Conservation (phyloP, 2,888 invertebrate species). For the Aplocera efformata region DNA sequence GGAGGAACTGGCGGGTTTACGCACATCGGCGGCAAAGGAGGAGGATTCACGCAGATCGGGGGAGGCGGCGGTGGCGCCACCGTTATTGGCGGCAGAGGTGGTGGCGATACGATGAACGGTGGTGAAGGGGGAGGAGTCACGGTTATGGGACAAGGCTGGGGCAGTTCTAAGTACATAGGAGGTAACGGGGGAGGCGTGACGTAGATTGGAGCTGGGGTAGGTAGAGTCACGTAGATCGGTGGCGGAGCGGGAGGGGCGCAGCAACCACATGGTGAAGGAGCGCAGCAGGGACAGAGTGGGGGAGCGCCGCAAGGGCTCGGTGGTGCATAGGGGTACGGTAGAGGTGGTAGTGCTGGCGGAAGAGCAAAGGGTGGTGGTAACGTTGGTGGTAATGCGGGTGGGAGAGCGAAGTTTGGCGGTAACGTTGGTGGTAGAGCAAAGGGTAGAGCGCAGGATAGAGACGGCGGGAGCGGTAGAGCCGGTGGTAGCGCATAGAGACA, state of each 20-base stretch:
- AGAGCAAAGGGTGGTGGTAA: background rate
- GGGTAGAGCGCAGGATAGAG: too few relatives aligned
- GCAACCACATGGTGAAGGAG: slow-evolving; percentile 5
- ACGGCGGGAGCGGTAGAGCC: slow-evolving; percentile 7
- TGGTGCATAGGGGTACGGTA: slow-evolving; percentile 4
- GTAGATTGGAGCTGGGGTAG: slow-evolving; percentile 50
- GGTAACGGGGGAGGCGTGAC: slow-evolving; percentile 49
- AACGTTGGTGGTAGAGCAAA: slow-evolving; percentile 4
- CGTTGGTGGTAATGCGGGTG: slow-evolving; percentile 5
- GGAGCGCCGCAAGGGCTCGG: slow-evolving; percentile 32
- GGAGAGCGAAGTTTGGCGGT: slow-evolving; percentile 1
- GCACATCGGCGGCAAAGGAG: slow-evolving; percentile 52
- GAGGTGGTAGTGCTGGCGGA: background rate
- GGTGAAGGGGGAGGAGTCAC: slow-evolving; percentile 46
- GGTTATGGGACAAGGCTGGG: slow-evolving; percentile 54
- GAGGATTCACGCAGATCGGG: slow-evolving; percentile 58
- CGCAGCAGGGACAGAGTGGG: slow-evolving; percentile 34
- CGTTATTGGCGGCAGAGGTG: slow-evolving; percentile 51
- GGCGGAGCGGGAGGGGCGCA: slow-evolving; percentile 35
- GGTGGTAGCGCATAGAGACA: slow-evolving; percentile 10
- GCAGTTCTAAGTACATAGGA: slow-evolving; percentile 50
- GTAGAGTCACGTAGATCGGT: slow-evolving; percentile 57
- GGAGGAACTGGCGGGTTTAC: slow-evolving; percentile 55
- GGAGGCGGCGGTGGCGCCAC: slow-evolving; percentile 51
- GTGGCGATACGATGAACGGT: slow-evolving; percentile 48